These are phyloP conservation scores for Scelioninae gen. 2 DNA, from an alignment of 2,888 invertebrate genomes.

Conservation along the genomic window DNA sequence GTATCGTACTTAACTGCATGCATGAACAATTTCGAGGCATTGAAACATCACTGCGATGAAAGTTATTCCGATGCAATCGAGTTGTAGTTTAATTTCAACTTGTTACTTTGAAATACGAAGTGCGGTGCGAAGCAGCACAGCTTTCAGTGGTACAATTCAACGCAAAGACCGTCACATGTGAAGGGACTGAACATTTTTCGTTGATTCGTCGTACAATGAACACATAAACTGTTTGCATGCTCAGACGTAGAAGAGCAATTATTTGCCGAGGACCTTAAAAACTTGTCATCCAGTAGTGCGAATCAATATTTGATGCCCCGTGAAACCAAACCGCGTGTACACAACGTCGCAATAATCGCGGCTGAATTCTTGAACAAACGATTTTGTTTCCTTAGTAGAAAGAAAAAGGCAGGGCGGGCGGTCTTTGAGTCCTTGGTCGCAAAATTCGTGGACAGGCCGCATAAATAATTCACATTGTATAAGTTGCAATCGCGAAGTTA, in stretches of 20 bases:
- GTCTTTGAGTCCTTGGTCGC: too few relatives aligned
- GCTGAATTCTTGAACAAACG: too few relatives aligned
- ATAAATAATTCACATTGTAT: too few relatives aligned
- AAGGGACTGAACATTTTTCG: constrained; percentile 15
- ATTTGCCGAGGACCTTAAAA: constrained; percentile 7
- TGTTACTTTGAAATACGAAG: constrained; percentile 2
- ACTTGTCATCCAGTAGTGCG: neutral
- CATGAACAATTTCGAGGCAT: too few relatives aligned
- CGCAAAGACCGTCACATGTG: constrained; percentile 16
- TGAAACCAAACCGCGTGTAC: too few relatives aligned
- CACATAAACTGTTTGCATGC: constrained; percentile 18
- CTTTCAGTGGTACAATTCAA: constrained; percentile 33
- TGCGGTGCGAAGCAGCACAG: neutral
- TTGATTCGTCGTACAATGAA: constrained; percentile 19
- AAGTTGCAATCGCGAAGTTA: constrained; percentile 8
- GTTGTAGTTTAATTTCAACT: constrained; percentile 7
- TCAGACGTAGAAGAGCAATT: constrained; percentile 2
- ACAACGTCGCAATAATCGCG: too few relatives aligned
- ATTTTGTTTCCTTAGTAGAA: too few relatives aligned
- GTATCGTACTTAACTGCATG: too few relatives aligned
- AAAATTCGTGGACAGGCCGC: too few relatives aligned
- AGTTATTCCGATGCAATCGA: neutral
- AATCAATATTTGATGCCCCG: too few relatives aligned
- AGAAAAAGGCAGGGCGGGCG: too few relatives aligned
- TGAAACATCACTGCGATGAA: too few relatives aligned